These are phyloP conservation scores for Elegia similella DNA, from an alignment of 2,888 invertebrate genomes.

Conservation along the genomic window DNA sequence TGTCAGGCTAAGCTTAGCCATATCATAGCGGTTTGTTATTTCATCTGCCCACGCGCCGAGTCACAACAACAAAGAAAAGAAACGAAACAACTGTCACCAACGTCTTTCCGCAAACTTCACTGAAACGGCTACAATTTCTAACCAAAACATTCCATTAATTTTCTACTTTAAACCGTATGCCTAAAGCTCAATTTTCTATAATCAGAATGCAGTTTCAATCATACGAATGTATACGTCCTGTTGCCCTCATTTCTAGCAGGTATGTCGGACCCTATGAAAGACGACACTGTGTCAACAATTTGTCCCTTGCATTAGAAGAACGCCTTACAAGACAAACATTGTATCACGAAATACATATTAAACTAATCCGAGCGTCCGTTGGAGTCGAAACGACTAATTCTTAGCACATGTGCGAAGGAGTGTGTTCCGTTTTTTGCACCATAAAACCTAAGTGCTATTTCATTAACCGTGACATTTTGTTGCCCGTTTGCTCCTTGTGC, in stretches of 20 bases:
- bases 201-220: constrained; percentile 20
- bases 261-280: constrained; percentile 70
- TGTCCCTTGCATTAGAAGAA: constrained; percentile 66
- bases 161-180: constrained; percentile 22
- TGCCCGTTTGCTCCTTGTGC: constrained; percentile 40
- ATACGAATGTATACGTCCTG: constrained; percentile 29
- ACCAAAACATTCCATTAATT: constrained; percentile 25
- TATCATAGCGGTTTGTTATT: constrained; percentile 45
- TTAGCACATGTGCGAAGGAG: constrained; percentile 59
- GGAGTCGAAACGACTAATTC: constrained; percentile 57
- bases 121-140: constrained; percentile 49
- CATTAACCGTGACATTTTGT: constrained; percentile 64
- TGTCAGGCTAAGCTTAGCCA: constrained; percentile 13
- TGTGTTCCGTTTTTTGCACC: constrained; percentile 62
- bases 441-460: constrained; percentile 72
- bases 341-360: constrained; percentile 74
- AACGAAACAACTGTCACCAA: constrained; percentile 63
- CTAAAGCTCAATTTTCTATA: constrained; percentile 38
- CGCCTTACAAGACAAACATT: constrained; percentile 72
- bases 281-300: constrained; percentile 78
- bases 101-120: constrained; percentile 60
- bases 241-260: constrained; percentile 58
- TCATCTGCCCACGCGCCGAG: constrained; percentile 68
- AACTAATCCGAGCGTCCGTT: constrained; percentile 74
- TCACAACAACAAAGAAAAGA: constrained; percentile 56